Percentiles rank a stretch among this genome's conserved stretches.
phyloP scores from a whole-genome alignment of 2,113 vertebrate species.

The Clarias batrachus region DNA sequence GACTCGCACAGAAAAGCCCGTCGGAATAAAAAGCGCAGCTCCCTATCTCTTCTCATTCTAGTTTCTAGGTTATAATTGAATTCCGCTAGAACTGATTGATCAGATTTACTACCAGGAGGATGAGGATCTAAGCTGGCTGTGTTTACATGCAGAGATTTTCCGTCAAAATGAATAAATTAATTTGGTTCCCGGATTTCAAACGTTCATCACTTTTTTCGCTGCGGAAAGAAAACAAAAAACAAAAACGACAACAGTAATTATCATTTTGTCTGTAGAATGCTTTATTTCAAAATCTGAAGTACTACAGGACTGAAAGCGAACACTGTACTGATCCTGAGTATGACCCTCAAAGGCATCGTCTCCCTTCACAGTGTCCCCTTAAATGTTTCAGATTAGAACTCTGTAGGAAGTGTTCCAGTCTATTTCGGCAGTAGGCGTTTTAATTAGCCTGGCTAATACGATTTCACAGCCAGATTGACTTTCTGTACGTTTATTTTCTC shows the following conservation, averaged over 20 bases:
- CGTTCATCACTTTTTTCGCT: neutral
- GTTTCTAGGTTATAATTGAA: neutral
- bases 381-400: too few species aligned
- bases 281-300: neutral
- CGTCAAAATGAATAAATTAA: neutral
- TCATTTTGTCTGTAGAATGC: neutral
- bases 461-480: too few species aligned
- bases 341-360: too few species aligned
- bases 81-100: neutral
- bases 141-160: neutral
- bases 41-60: neutral
- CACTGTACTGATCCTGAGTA: too few species aligned
- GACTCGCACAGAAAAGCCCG: neutral
- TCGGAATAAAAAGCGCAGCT: neutral
- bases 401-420: too few species aligned
- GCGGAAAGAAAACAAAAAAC: too few species aligned
- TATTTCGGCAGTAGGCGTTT: too few species aligned
- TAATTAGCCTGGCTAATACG: too few species aligned
- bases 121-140: neutral
- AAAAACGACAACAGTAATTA: neutral
- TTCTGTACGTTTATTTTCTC: too few species aligned
- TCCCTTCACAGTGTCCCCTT: too few species aligned
- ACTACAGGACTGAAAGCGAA: neutral
- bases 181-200: neutral
- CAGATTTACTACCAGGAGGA: neutral